phyloP scores from a whole-genome alignment of 2,113 vertebrate genomes.

The Gadus macrocephalus region DNA sequence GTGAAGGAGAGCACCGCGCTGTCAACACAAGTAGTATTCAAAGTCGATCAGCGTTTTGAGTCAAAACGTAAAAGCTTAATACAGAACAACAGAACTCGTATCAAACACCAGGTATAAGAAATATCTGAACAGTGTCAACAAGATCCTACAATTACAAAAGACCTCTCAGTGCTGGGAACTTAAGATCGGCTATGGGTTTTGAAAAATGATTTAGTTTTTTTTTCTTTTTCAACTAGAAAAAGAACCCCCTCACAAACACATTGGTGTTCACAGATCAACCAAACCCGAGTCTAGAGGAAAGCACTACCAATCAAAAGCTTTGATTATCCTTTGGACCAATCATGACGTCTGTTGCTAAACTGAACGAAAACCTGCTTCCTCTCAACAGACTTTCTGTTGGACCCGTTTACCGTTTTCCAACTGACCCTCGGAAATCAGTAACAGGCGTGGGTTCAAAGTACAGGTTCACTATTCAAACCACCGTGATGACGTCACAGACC shows the following conservation, averaged over 20 bases:
- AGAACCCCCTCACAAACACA: slow-evolving; percentile 31
- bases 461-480: no score
- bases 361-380: slow-evolving; percentile 28
- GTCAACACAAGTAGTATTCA: slow-evolving; percentile 61
- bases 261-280: slow-evolving; percentile 33
- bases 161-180: slow-evolving; percentile 71
- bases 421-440: slow-evolving; percentile 2
- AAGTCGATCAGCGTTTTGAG: slow-evolving; percentile 62
- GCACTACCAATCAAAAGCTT: slow-evolving; percentile 62
- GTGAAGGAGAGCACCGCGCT: slow-evolving; percentile 75
- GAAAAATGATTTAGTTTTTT: slow-evolving; percentile 37
- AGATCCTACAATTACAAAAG: slow-evolving; percentile 65
- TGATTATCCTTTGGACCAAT: slow-evolving; percentile 54
- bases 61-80: slow-evolving; percentile 61
- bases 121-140: slow-evolving; percentile 56
- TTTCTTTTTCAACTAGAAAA: slow-evolving; percentile 4
- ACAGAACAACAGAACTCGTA: slow-evolving; percentile 54
- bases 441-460: no score
- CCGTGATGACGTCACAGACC: no score
- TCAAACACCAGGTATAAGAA: slow-evolving; percentile 68
- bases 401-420: background rate
- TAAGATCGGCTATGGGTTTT: slow-evolving; percentile 40
- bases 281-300: slow-evolving; percentile 46
- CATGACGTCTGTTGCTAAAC: slow-evolving; percentile 24
- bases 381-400: background rate